These are phyloP conservation scores for Heliconius cydno DNA, from an alignment of 2,888 invertebrate species.

Conservation along the genomic window DNA sequence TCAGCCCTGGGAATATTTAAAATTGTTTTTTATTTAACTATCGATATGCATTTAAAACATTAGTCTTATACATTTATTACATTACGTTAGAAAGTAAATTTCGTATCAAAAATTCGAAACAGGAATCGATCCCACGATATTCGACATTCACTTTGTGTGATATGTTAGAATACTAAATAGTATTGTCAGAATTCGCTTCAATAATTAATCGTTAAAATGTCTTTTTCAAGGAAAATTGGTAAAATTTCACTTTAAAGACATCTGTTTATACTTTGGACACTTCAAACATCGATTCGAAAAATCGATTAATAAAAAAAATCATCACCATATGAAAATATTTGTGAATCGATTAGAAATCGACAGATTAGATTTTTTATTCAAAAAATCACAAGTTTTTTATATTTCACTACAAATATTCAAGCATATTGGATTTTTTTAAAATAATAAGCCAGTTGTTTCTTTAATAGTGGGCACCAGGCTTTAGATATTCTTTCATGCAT, in stretches of 20 bases:
- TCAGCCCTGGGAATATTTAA: constrained; percentile 16
- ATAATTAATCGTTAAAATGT: neutral
- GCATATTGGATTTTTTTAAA: constrained; percentile 2
- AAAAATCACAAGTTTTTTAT: neutral
- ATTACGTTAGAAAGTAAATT: constrained; percentile 26
- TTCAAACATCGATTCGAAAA: constrained; percentile 10
- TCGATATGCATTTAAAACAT: constrained; percentile 29
- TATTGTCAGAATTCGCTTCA: constrained; percentile 30
- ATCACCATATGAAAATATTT: neutral
- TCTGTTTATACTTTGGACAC: neutral
- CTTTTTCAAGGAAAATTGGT: neutral
- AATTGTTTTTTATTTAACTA: constrained; percentile 5
- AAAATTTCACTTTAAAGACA: constrained; percentile 12
- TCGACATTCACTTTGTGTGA: constrained; percentile 17
- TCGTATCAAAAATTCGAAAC: constrained; percentile 14
- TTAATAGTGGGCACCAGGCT: neutral
- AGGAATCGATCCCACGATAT: neutral
- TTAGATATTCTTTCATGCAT: neutral
- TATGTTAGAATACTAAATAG: constrained; percentile 33
- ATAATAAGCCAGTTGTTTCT: neutral
- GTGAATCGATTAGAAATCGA: neutral
- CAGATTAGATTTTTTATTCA: neutral
- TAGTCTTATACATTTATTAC: constrained; percentile 12
- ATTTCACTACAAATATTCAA: neutral
- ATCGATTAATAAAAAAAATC: neutral